phyloP scores from a whole-genome alignment of 2,888 invertebrate genomes.

The Nebria brevicollis region DNA sequence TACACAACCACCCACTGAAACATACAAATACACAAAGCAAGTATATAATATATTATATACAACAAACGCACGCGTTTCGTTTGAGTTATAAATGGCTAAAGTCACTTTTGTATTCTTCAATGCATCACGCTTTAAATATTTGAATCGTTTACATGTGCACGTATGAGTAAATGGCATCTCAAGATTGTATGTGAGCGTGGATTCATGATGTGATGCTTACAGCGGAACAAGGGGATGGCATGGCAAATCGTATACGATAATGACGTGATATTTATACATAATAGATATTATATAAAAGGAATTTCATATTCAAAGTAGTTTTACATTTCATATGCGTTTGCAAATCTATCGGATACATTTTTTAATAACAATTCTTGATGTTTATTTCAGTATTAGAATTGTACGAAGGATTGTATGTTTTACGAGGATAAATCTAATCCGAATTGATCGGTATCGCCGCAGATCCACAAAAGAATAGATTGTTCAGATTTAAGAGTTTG shows the following conservation, averaged over 20 bases:
- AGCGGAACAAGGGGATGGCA: neutral
- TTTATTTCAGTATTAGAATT: neutral
- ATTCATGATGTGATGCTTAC: neutral
- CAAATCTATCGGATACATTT: no score
- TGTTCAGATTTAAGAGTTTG: neutral
- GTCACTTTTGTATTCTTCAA: constrained; percentile 19
- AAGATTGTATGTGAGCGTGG: neutral
- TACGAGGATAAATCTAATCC: constrained; percentile 15
- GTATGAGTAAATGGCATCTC: neutral
- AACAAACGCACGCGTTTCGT: neutral
- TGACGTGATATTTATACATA: neutral
- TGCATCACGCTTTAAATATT: constrained; percentile 12
- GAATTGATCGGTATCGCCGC: constrained; percentile 27
- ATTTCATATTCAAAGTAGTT: neutral
- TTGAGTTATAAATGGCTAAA: constrained; percentile 12
- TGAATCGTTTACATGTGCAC: neutral
- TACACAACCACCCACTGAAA: neutral
- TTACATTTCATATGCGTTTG: neutral
- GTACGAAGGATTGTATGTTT: neutral
- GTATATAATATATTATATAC: constrained; percentile 12
- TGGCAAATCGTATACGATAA: constrained; percentile 1
- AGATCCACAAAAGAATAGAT: constrained; percentile 34
- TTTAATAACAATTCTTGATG: no score
- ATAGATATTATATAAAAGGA: neutral
- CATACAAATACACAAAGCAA: constrained; percentile 16